Evolutionary conservation across 92 coral and sea anemone species (phyloP), one percentile per base, ranked within the genome.

Genomic region (Pocillopora grandis): DNA sequence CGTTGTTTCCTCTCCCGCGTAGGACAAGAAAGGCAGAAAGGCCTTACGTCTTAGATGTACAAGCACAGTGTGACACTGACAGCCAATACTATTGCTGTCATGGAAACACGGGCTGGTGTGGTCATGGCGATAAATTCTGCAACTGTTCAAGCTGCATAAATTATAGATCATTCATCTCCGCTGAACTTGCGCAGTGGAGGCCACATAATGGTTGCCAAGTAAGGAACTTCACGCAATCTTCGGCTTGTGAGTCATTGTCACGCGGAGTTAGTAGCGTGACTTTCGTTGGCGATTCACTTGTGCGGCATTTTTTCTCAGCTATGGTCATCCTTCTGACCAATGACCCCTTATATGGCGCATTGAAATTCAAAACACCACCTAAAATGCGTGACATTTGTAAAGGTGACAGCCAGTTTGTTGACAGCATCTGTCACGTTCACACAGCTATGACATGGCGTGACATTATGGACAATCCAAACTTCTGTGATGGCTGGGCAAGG

Each of bases 221-320:
- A 6, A 90, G 62, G 75, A 94, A 87, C 86, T 94, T 84, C 81
- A 92, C 98, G 31, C 95, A 94, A 77, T 65, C 75, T 37, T 72
- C 84, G 13, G 98, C 98, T 37, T 94, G 98, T 67, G 77, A 79
- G 49, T 84, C 90, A 55, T 64, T 94, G 1, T 89, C 95, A n/a
- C 76, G 71, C 11, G 84, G 77, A 62, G 12, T 82, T 15, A 72
- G 86, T 20, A 89, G 91, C 76, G 58, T 94, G 37, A 88, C 93
- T 5, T 94, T 94, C 64, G 88, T 94, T 64, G 98, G 98, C 3
- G 98, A 94, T 58, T 94, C 98, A 8, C 83, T 94, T 9, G 98
- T 94, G 12, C 86, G 98, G 17, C 98, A 94, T 92, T 63, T 94
- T 20, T 94, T 91, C 71, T 94, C 98, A 7, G 92, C 98, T 0